These are phyloP conservation scores for Ceratothoa steindachneri DNA, from an alignment of 2,888 invertebrate genomes.

Conservation along the genomic window DNA sequence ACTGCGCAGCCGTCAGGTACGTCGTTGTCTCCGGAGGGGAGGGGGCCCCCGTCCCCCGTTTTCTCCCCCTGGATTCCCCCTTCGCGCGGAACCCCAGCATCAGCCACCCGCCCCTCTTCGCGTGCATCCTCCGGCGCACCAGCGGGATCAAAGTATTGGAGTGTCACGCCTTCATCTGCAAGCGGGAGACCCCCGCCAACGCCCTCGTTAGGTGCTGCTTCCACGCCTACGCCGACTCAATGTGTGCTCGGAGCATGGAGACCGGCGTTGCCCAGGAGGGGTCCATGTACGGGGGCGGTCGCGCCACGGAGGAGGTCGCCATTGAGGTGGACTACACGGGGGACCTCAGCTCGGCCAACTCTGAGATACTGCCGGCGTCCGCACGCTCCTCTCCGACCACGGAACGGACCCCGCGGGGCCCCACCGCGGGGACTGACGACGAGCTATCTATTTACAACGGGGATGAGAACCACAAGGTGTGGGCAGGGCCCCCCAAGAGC, in stretches of 20 bases:
- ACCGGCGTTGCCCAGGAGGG: conserved; percentile 50
- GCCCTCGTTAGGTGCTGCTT: conserved; percentile 97
- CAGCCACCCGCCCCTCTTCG: conserved; percentile 92
- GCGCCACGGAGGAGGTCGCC: conserved; percentile 46
- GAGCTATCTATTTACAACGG: conserved; percentile 65
- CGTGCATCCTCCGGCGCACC: conserved; percentile 90
- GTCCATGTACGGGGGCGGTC: conserved; percentile 49
- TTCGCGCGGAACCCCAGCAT: conserved; percentile 88
- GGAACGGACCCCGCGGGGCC: conserved; percentile 33
- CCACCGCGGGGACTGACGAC: conserved; percentile 31
- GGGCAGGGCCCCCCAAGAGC: conserved; percentile 64
- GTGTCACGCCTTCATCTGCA: conserved; percentile 97
- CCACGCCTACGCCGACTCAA: conserved; percentile 94
- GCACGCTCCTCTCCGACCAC: conserved; percentile 36
- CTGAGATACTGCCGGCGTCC: conserved; percentile 48
- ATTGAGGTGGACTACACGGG: conserved; percentile 45
- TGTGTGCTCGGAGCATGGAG: conserved; percentile 75
- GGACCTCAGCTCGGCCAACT: conserved; percentile 46
- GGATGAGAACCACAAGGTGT: conserved; percentile 89
- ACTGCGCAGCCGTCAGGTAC: conserved; percentile 90
- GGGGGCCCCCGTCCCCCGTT: conserved; percentile 69
- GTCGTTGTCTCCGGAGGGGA: conserved; percentile 61
- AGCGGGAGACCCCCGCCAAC: conserved; percentile 92
- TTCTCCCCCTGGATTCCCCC: conserved; percentile 91
- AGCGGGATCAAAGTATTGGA: conserved; percentile 96